Base-by-base conservation (phyloP, 2,888 invertebrate genomes). In the Drosophila subsilvestris region DNA sequence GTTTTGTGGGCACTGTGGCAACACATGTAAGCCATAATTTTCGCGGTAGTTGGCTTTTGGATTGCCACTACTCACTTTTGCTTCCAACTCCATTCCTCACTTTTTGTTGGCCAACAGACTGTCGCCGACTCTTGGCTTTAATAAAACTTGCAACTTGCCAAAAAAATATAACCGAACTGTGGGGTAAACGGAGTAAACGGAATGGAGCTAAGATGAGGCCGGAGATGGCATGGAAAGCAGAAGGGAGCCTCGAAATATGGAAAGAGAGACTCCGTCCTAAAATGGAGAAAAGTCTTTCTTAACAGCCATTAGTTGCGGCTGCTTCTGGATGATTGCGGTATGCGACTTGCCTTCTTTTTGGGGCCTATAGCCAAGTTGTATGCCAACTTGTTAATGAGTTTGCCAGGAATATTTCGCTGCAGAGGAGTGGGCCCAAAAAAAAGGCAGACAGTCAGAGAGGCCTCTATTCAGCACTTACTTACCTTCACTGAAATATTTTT, bases 301-400 rank as follows among this genome's bases (percentile, higher is more conserved):
- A 76, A 47, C 78, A 85, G 82, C 87, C 87, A 83, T 83, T 83
- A 83, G 87, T 85, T 76, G 85, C 72, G 79, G 74, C 74, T 79
- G 71, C 79, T 70, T 74, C 79, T 77, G 79, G 75, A 85, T 75
- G 79, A 74, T 81, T 79, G 81, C 79, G 79, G 85, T 79, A 85
- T 74, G 70, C 56, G 43, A 72, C 79, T 79, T 70, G 79, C 79
- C 82, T 71, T 66, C 82, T 60, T 66, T 66, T 54, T 3, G 14
- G 27, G 25, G 58, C 48, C 32, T 57, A 32, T 51, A 70, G 75
- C 76, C 72, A 48, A 59, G 61, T 73, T 83, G 76, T 86, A 84
- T 78, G 87, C 87, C 83, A 83, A 83, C 78, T 87, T 83, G 83
- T 83, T 83, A 83, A 83, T 87, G 83, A 83, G 83, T 83, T 83